Percentiles rank a stretch among this genome's conserved stretches.
Evolutionary conservation across 2,797 vertebrate genomes (phyloP).

Genomic region (Valencia hispanica): DNA sequence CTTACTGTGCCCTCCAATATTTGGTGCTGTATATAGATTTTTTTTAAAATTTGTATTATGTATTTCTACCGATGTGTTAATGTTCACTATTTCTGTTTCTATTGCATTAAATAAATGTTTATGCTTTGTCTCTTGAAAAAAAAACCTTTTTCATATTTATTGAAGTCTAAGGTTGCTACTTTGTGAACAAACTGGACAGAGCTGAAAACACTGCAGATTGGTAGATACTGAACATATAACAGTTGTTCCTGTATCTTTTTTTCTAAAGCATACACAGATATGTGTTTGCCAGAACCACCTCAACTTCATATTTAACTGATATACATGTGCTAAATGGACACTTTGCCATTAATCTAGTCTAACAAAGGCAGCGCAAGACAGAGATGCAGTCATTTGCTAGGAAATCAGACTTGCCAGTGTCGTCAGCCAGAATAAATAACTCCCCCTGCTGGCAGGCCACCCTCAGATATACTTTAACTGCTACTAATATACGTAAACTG

Average conservation of each 20-base stretch:
- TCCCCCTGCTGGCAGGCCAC: constrained; percentile 57
- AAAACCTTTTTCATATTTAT: background rate
- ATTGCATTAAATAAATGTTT: constrained; percentile 69
- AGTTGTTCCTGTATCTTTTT: constrained; percentile 6
- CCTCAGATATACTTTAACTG: background rate
- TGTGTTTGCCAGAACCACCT: constrained; percentile 16
- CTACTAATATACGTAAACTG: background rate
- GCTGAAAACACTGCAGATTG: constrained; percentile 36
- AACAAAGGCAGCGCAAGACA: constrained; percentile 1
- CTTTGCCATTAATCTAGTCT: background rate
- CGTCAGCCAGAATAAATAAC: constrained; percentile 35
- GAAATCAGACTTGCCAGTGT: constrained; percentile 23
- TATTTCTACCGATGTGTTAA: constrained; percentile 77
- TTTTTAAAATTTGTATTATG: constrained; percentile 75
- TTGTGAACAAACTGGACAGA: background rate
- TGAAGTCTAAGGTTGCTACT: background rate
- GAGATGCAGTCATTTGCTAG: constrained; percentile 46
- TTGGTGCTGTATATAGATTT: constrained; percentile 75
- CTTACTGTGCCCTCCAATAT: constrained; percentile 65
- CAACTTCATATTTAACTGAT: background rate
- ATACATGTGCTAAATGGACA: background rate
- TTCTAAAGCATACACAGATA: constrained; percentile 5
- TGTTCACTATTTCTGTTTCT: constrained; percentile 58
- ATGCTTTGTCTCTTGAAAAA: constrained; percentile 5
- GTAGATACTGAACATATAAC: constrained; percentile 5